phyloP scores from a whole-genome alignment of 2,113 vertebrate genomes.

The Donacobius atricapilla region DNA sequence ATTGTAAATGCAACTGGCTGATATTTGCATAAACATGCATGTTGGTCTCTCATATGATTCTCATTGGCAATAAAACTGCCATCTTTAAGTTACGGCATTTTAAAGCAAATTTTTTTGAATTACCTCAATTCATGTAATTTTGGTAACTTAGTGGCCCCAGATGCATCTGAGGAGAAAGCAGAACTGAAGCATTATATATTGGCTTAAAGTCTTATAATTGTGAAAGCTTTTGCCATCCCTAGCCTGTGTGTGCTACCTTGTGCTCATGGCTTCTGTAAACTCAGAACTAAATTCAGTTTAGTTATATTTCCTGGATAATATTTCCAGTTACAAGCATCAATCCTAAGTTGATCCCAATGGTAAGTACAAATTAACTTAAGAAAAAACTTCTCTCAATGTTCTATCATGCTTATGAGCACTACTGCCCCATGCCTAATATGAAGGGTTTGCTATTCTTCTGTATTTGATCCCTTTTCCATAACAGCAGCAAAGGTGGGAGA shows the following conservation, averaged over 20 bases:
- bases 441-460: neutral
- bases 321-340: neutral
- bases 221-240: neutral
- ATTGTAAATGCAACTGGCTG: neutral
- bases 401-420: neutral
- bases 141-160: neutral
- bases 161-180: neutral
- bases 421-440: neutral
- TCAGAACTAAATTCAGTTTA: neutral
- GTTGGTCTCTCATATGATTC: neutral
- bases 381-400: neutral
- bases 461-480: neutral
- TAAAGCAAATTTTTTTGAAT: neutral
- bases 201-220: neutral
- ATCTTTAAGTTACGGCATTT: neutral
- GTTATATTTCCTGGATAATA: neutral
- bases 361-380: neutral
- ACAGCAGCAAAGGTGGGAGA: neutral
- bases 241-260: neutral
- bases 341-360: neutral
- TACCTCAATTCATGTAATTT: neutral
- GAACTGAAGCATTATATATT: neutral
- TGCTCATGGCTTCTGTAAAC: neutral
- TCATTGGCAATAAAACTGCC: neutral
- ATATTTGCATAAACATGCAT: neutral